Evolutionary conservation across 2,888 invertebrate species (phyloP).

Genomic region (Acronicta alni): DNA sequence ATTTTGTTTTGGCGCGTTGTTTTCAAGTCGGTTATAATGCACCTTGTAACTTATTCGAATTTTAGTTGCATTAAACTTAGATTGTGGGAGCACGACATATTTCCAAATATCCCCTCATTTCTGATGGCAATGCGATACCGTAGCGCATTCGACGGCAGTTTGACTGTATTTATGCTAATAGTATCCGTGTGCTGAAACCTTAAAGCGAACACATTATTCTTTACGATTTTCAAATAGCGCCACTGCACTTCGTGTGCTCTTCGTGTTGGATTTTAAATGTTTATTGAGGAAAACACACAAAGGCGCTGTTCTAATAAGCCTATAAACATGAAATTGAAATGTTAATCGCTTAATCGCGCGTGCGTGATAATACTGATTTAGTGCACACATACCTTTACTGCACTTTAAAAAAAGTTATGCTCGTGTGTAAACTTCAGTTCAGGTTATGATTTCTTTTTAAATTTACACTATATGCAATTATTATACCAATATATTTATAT

Average conservation of each 20-base stretch:
- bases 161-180: conserved; percentile 36
- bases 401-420: conserved; percentile 14
- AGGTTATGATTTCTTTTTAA: neutral
- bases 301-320: conserved; percentile 22
- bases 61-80: conserved; percentile 3
- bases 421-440: conserved; percentile 9
- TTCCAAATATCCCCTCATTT: conserved; percentile 5
- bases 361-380: conserved; percentile 13
- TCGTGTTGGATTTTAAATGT: conserved; percentile 32
- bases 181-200: conserved; percentile 18
- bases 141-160: conserved; percentile 4
- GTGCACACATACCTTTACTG: conserved; percentile 22
- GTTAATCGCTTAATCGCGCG: conserved; percentile 38
- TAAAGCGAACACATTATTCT: conserved; percentile 27
- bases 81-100: conserved; percentile 6
- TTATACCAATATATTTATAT: no score
- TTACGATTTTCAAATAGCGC: conserved; percentile 27
- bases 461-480: no score
- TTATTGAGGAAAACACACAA: conserved; percentile 34
- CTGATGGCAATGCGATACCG: conserved; percentile 11
- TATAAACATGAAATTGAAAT: conserved; percentile 39
- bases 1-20: no score
- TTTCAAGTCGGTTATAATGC: neutral
- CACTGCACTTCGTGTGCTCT: conserved; percentile 26
- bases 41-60: neutral